Evolutionary conservation across 2,113 vertebrate species (phyloP), one percentile per base, ranked within the genome.

Genomic region (Melanerpes formicivorus): DNA sequence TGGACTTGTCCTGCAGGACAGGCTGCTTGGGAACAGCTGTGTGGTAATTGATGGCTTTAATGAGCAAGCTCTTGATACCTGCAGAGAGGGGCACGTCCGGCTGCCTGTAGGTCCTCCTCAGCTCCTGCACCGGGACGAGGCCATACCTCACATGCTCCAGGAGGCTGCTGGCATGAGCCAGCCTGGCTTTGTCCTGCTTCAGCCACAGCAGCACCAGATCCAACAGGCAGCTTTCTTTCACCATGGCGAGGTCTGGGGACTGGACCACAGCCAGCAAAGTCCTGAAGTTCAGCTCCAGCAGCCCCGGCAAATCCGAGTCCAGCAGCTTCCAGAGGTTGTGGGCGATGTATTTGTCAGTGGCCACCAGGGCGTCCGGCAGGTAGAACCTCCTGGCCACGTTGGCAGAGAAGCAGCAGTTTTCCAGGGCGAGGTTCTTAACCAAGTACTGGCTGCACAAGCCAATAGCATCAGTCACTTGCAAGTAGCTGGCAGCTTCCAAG

Each of bases 41-140:
- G 88, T 99, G 99, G 94, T 99, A 99, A 88, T 98, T 98, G 90
- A 99, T 90, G 16, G 98, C 99, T 89, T 98, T 98, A 59, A 98
- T 98, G 87, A 99, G 97, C 90, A 98, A 97, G 82, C 98, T 97
- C 78, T 98, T 97, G 69, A 99, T 97, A 7, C 98, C 91, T 9
- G 98, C 95, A 0, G 98, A 98, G 78, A 98, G 93, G 65, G 96
- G 95, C 19, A 98, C 97, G 79, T 95, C 97, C 11, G 98, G 97
- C 52, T 95, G 95, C 0, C 96, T 97, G 90, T 98, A 97, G 12
- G 98, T 93, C 67, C 93, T 93, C 34, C 95, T 81, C 72, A 99
- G 97, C 44, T 98, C 97, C 54, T 97, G 90, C 0, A 96, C 88
- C 0, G 97, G 85, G 22, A 99, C 95, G 42, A 99, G 96, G 83